Evolutionary conservation across 1,140 invertebrate species (phyloP).

Genomic region (Neodiprion lecontei): DNA sequence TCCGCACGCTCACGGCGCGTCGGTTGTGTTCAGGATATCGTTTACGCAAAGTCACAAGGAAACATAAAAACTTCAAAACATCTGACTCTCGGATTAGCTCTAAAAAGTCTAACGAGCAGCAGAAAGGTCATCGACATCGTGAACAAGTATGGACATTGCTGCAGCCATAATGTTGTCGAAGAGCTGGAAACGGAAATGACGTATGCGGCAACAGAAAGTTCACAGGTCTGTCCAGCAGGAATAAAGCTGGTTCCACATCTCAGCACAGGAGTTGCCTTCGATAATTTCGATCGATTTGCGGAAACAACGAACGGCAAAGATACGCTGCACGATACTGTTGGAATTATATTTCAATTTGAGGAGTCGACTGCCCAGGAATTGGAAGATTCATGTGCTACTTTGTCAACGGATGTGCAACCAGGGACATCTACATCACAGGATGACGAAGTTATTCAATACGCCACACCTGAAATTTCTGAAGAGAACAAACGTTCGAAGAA

Average conservation of each 20-base stretch:
- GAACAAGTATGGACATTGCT: slow-evolving; percentile 23
- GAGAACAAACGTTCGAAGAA: neutral
- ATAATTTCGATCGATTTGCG: slow-evolving; percentile 50
- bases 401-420: neutral
- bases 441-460: neutral
- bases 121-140: slow-evolving; percentile 18
- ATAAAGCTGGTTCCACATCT: slow-evolving; percentile 29
- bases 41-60: slow-evolving; percentile 17
- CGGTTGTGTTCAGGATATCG: slow-evolving; percentile 10
- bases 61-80: slow-evolving; percentile 25
- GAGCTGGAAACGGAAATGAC: slow-evolving; percentile 28
- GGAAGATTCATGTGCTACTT: neutral
- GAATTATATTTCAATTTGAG: slow-evolving; percentile 17
- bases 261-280: slow-evolving; percentile 41
- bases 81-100: slow-evolving; percentile 16
- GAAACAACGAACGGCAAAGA: slow-evolving; percentile 53
- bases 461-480: neutral
- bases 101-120: slow-evolving; percentile 27
- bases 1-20: neutral
- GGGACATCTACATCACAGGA: neutral
- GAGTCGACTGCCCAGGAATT: neutral
- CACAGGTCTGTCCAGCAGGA: slow-evolving; percentile 34
- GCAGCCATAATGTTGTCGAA: slow-evolving; percentile 12
- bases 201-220: slow-evolving; percentile 25
- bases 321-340: slow-evolving; percentile 39